A percentile compares a stretch with the other conserved stretches of the same genome.
phyloP scores from a whole-genome alignment of 2,797 vertebrate species.

The Oceanodroma leucorhoa region DNA sequence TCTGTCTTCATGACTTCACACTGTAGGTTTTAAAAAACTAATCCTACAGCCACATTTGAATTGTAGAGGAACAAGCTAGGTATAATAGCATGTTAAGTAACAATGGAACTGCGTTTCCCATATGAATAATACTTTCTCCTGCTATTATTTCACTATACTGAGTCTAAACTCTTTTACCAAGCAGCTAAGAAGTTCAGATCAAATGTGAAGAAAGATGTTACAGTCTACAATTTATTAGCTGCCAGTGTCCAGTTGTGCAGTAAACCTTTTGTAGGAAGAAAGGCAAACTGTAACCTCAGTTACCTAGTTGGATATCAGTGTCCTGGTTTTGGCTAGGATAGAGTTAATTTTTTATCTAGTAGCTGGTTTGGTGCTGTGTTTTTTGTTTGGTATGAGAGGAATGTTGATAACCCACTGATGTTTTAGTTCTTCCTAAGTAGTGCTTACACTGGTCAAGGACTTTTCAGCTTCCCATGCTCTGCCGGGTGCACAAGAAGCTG shows the following conservation, averaged over 20 bases:
- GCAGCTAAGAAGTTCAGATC: not conserved
- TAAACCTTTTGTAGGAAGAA: not conserved
- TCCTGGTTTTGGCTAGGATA: too few species aligned
- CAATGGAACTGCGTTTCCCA: rapidly evolving
- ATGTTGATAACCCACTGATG: too few species aligned
- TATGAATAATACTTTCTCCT: not conserved
- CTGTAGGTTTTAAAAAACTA: not conserved
- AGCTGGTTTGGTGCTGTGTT: too few species aligned
- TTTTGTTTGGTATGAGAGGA: too few species aligned
- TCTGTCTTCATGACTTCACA: not conserved
- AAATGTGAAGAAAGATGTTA: not conserved
- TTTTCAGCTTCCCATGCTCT: too few species aligned
- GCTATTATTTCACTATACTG: not conserved
- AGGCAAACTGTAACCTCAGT: not conserved
- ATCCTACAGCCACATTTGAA: not conserved
- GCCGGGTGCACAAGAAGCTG: too few species aligned
- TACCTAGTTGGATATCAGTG: not conserved
- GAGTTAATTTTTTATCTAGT: too few species aligned
- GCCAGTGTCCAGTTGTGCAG: not conserved
- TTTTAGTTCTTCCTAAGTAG: too few species aligned
- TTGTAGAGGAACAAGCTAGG: not conserved
- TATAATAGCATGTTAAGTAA: not conserved
- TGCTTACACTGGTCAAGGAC: too few species aligned
- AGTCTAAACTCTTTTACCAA: not conserved
- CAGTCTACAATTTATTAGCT: not conserved